Base-by-base conservation (phyloP, 1,140 invertebrate genomes). In the Bactericera cockerelli region DNA sequence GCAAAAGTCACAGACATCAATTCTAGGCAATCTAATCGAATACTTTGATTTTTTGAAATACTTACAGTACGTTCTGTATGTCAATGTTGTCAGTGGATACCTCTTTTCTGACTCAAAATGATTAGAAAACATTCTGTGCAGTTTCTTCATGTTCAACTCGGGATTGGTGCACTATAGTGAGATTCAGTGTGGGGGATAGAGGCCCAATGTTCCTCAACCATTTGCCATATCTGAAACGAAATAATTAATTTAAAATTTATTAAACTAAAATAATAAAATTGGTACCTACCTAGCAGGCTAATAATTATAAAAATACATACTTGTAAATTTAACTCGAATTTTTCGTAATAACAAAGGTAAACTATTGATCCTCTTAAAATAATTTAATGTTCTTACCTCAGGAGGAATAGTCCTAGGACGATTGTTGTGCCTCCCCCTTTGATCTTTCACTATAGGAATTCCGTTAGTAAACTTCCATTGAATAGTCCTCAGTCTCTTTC, bases 1-100 rank as follows among this genome's bases (percentile, higher is more conserved):
- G 33, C 57, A 61, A 53, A 53, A 58, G 28, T 61, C 60, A 59
- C 60, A 59, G 3, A 42, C 38, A 55, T 61, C 60, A 33, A 10
- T 59, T 22, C 54, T 58, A 25, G 60, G 60, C 28, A 4, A 8
- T 42, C 31, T 61, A 31, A 61, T 54, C 31, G 60, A 42, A 54
- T 21, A 61, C 49, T 53, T 53, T 16, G 28, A 38, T 39, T 13
- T 54, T 54, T 56, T 53, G 58, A 58, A 61, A 59, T 28, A 61
- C 36, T 61, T 61, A 36, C 31, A 61, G 58, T 61, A 58, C 22
- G 31, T 26, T 39, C 57, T 31, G 39, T 59, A 59, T 42, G 57
- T 61, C 59, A 60, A 42, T 38, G 3, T 19, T 2, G 57, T 61
- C 59, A 60, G 26, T 59, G 3, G 4, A 4, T 26, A 26, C n/a